These are phyloP conservation scores for Saccopteryx leptura DNA, from an alignment of 2,113 vertebrate species.

Conservation along the genomic window DNA sequence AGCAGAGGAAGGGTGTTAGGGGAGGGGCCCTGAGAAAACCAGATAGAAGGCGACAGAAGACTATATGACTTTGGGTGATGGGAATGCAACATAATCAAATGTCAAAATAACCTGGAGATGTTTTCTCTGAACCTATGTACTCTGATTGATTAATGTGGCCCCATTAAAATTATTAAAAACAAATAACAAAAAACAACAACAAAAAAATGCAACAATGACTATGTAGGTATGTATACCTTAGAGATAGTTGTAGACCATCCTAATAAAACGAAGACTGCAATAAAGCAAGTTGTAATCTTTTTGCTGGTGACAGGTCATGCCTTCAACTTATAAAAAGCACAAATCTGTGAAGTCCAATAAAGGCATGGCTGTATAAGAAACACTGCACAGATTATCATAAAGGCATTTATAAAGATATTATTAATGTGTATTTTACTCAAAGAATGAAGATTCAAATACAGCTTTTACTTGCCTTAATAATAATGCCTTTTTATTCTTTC, in stretches of 20 bases:
- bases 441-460: neutral
- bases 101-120: too few species aligned
- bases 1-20: too few species aligned
- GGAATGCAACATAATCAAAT: too few species aligned
- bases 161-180: too few species aligned
- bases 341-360: neutral
- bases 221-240: too few species aligned
- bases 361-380: neutral
- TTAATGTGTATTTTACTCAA: neutral
- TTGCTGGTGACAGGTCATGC: neutral
- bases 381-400: neutral
- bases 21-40: too few species aligned
- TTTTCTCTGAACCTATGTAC: too few species aligned
- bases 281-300: neutral
- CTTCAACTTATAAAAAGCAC: neutral
- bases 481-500: neutral
- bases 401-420: neutral
- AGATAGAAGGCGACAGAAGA: too few species aligned
- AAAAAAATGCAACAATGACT: neutral
- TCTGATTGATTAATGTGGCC: too few species aligned
- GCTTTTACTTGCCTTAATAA: slow-evolving; percentile 6
- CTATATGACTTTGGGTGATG: too few species aligned
- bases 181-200: too few species aligned
- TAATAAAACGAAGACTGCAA: neutral
- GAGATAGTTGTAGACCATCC: neutral